Evolutionary conservation across 2,888 invertebrate genomes (phyloP), one percentile per base, ranked within the genome.

Genomic region (Theodoxus fluviatilis): DNA sequence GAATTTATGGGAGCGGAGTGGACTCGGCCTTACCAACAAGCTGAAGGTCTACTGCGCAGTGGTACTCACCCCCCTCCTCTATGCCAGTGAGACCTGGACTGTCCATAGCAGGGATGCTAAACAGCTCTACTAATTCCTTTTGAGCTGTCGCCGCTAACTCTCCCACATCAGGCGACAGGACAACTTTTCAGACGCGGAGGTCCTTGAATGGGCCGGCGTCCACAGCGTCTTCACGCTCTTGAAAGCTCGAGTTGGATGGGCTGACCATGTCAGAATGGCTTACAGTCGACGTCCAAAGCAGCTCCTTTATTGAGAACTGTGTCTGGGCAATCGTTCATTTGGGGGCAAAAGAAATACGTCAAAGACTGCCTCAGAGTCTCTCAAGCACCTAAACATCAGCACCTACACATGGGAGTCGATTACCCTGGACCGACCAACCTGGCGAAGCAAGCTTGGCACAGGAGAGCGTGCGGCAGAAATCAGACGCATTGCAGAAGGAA

Each of bases 41-140:
- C 65, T 43, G 47, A 66, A 66, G 47, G 65, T 66, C 65, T 66
- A 66, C 65, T 47, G 22, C n/a, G 28, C 28, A 47, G 49, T 66
- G 47, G 47, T 66, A 47, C 65, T 66, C 28, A 43, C 65, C 65
- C 28, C 28, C 18, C 31, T 66, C 47, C 65, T 66, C 25, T 47
- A 66, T 31, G 28, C 28, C 7, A 9, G 65, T 2, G 47, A 66
- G 47, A 47, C 43, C 31, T 66, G 65, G 47, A 43, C 65, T 18
- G 65, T 28, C 31, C 33, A 47, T 47, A 43, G 6, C 31, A 47
- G 65, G 18, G 47, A 43, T 47, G 40, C 43, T 31, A 40, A 25
- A 43, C 40, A 28, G 47, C 43, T 47, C 47, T 28, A 65, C 28
- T 47, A 65, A 3, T 28, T 47, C 40, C 65, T 47, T 33, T 12